A percentile compares a stretch with the other conserved stretches of the same genome.
Evolutionary conservation across 2,797 vertebrate genomes (phyloP).

Genomic region (Cuniculus paca): DNA sequence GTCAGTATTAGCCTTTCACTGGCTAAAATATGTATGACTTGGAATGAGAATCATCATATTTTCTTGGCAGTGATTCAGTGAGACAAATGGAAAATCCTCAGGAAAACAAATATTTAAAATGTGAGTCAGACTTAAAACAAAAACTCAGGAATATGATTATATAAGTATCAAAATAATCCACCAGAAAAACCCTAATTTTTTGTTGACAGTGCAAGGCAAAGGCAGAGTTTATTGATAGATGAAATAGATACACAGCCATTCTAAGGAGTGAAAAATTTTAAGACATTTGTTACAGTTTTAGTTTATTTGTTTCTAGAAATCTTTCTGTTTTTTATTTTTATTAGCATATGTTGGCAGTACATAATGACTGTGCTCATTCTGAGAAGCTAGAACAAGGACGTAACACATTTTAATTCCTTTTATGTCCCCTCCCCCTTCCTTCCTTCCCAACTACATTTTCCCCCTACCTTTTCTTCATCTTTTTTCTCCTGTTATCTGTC

Average conservation of each 20-base stretch:
- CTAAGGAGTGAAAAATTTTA: not conserved
- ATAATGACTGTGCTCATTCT: not conserved
- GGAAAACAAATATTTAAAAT: not conserved
- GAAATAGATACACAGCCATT: not conserved
- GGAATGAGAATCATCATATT: not conserved
- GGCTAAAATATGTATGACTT: not conserved
- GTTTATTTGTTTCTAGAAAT: not conserved
- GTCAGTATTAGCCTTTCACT: not conserved
- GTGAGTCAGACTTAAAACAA: conserved; percentile 14
- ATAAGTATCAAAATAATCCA: conserved; percentile 12
- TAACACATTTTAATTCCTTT: not conserved
- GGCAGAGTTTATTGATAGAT: not conserved
- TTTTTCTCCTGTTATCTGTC: not conserved
- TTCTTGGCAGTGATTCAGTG: not conserved
- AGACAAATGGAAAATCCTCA: conserved; percentile 46
- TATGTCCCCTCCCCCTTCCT: not conserved
- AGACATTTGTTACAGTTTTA: not conserved
- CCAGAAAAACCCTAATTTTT: not conserved
- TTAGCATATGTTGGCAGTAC: not conserved
- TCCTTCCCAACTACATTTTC: not conserved
- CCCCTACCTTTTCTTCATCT: not conserved
- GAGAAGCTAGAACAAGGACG: not conserved
- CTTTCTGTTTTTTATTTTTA: not conserved
- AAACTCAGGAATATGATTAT: not conserved
- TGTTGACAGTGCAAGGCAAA: not conserved